phyloP scores from a whole-genome alignment of 2,113 vertebrate species.

The Monopterus albus region DNA sequence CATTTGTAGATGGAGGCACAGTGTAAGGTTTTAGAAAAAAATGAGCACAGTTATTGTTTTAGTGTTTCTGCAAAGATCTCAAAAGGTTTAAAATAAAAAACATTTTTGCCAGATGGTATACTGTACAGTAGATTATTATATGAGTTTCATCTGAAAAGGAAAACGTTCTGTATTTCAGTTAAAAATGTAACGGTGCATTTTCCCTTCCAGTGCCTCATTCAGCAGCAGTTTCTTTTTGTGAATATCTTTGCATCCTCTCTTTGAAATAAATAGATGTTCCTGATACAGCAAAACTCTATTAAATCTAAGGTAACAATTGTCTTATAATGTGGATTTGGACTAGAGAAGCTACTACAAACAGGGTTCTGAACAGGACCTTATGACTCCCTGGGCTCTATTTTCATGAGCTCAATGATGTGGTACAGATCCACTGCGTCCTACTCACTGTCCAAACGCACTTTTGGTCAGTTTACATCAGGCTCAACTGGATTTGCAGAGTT shows the following conservation, averaged over 20 bases:
- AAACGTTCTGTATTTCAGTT: not conserved
- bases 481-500: too few species aligned
- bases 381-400: too few species aligned
- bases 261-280: not conserved
- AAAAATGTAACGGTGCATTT: too few species aligned
- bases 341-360: too few species aligned
- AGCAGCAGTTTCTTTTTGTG: not conserved
- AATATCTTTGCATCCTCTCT: not conserved
- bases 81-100: not conserved
- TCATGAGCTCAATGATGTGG: too few species aligned
- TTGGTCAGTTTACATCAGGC: too few species aligned
- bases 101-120: not conserved
- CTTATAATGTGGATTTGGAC: too few species aligned
- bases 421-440: too few species aligned
- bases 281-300: too few species aligned
- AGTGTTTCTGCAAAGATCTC: not conserved
- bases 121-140: not conserved
- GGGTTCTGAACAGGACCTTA: too few species aligned
- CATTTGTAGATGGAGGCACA: not conserved
- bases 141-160: not conserved
- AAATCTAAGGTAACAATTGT: too few species aligned
- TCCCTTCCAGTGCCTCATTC: constrained; percentile 33
- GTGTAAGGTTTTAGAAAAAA: not conserved
- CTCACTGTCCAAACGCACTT: too few species aligned
- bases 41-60: not conserved